Evolutionary conservation across 2,888 invertebrate genomes (phyloP), one percentile per base, ranked within the genome.

Genomic region (Yponomeuta evonymella): DNA sequence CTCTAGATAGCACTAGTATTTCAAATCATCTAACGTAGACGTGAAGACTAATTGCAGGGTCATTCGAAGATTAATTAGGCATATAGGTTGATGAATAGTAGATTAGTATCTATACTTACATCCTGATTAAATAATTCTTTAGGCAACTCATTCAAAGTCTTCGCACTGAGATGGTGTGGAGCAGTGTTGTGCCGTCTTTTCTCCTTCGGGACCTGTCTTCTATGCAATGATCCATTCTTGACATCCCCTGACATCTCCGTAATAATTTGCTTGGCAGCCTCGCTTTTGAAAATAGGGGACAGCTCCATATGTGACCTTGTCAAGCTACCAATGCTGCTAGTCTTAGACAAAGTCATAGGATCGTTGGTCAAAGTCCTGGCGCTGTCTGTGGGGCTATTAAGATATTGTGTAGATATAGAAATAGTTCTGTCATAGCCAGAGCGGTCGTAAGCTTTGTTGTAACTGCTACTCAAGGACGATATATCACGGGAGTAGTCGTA

Each of bases 141-240:
- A 1, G 94, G 94, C 77, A 94, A 84, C 78, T 94, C 94, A 75
- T 93, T 94, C 76, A 94, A 85, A 11, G 93, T 95, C 89, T 92
- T 94, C 1, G 93, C 93, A 74, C 94, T 94, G n/a, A 94, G 86
- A 80, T 94, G 96, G 90, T 95, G 95, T 0, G 95, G 95, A n/a
- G 98, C 97, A 0, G 98, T 98, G 79, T 97, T 95, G 83, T 98
- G 97, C 71, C 97, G 92, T 71, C 97, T 92, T 84, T 97, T 97
- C 81, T 97, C 96, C 76, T 95, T 95, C 1, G 97, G 97, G 62
- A 97, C 94, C 72, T 95, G 94, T 70, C 97, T 93, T 74, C 95
- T 88, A 76, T 94, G 94, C 75, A 93, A 85, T 12, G 94, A 93
- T 0, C 94, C 93, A 58, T 93, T 92, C 78, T 93, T 94, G 33